These are phyloP conservation scores for Drosophila sucinea DNA, from an alignment of 1,140 invertebrate genomes.

Conservation along the genomic window DNA sequence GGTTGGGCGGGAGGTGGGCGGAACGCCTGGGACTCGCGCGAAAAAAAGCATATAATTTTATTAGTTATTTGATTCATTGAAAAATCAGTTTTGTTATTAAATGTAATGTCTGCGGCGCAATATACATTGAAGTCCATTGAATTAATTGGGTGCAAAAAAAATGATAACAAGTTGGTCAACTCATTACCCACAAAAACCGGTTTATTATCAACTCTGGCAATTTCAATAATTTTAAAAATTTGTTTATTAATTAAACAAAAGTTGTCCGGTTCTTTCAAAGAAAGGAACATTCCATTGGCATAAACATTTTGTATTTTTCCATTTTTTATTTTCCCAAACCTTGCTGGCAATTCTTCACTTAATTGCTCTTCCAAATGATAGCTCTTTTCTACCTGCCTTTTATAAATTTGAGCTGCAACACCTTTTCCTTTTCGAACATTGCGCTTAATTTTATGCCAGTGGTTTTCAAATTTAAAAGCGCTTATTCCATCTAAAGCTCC, in stretches of 20 bases:
- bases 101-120: constrained; percentile 26
- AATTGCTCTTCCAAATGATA: constrained; percentile 3
- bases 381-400: background rate
- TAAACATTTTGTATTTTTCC: constrained; percentile 19
- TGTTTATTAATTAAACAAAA: constrained; percentile 12
- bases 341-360: background rate
- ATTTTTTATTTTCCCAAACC: constrained; percentile 18
- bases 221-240: background rate
- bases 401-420: no score
- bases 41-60: constrained; percentile 15
- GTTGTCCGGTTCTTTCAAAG: constrained; percentile 19
- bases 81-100: constrained; percentile 26
- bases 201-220: constrained; percentile 12
- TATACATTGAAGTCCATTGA: constrained; percentile 32
- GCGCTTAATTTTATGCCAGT: no score
- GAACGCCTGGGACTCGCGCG: no score
- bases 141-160: constrained; percentile 27
- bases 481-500: constrained; percentile 33
- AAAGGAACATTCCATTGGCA: constrained; percentile 15
- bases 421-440: no score
- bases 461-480: constrained; percentile 29
- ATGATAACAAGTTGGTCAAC: background rate
- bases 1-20: no score
- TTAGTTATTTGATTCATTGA: constrained; percentile 27
- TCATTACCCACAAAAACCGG: constrained; percentile 29